Evolutionary conservation across 2,888 invertebrate genomes (phyloP), one percentile per base, ranked within the genome.

Genomic region (Morpho helenor): DNA sequence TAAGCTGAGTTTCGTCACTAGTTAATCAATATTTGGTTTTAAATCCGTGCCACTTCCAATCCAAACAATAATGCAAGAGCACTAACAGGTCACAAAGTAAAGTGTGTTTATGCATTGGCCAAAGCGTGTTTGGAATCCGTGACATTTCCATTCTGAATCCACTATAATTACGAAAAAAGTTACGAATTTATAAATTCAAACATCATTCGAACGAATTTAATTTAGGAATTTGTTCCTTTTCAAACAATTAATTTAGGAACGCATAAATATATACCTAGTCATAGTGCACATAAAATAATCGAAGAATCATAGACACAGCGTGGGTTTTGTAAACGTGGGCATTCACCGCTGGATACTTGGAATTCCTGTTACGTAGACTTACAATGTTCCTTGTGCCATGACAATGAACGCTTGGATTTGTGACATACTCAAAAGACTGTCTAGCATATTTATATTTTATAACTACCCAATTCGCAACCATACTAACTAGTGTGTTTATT

Each of bases 41-140:
- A 56, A 56, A 57, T 48, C 49, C 54, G 45, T 60, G 54, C 57
- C 62, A 56, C 52, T 53, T 53, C 46, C 55, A 57, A 60, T 62
- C 55, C 62, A 60, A 62, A 60, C 62, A 62, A 62, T 62, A 52
- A 41, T 57, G 59, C 57, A 59, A 64, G 59, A 62, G 44, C 45
- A 52, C 52, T 44, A 45, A 47, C 60, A 31, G 5, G 31, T 31
- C 31, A 31, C 4, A 0, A 31, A 3, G 5, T 5, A 31, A 3
- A 31, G 60, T 62, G 64, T 56, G 57, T 54, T 53, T 56, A 60
- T 53, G 56, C 56, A 58, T 60, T 56, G 48, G 56, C 61, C 55
- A 49, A 50, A 54, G 56, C 55, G 59, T 61, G 62, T 58, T 58
- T 47, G 60, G 57, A 45, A 60, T 64, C 16, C 16, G 53, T 56